phyloP scores from a whole-genome alignment of 1,140 invertebrate genomes.

The Apis mellifera region Amel_HAv3.1 CM009931.2:19858501-19859000 shows the following conservation, averaged over 20 bases:
- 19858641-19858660: too few species aligned
- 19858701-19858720: too few species aligned
- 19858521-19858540: constrained; percentile 12
- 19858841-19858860: constrained; percentile 14
- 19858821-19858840: constrained; percentile 34
- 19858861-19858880: constrained; percentile 50
- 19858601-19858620: neutral
- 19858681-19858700: too few species aligned
- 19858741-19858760: neutral
- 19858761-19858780: neutral
- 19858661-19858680: too few species aligned
- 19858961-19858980: constrained; percentile 60
- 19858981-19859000: constrained; percentile 57
- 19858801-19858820: constrained; percentile 23
- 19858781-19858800: neutral
- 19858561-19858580: neutral
- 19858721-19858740: too few species aligned
- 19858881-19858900: constrained; percentile 42
- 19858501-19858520: neutral
- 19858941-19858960: constrained; percentile 56
- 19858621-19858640: neutral
- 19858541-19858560: neutral
- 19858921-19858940: neutral
- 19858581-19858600: neutral
- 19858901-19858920: neutral